Evolutionary conservation across 2,113 vertebrate genomes (phyloP), one percentile per base, ranked within the genome.

Genomic region (Apus apus): DNA sequence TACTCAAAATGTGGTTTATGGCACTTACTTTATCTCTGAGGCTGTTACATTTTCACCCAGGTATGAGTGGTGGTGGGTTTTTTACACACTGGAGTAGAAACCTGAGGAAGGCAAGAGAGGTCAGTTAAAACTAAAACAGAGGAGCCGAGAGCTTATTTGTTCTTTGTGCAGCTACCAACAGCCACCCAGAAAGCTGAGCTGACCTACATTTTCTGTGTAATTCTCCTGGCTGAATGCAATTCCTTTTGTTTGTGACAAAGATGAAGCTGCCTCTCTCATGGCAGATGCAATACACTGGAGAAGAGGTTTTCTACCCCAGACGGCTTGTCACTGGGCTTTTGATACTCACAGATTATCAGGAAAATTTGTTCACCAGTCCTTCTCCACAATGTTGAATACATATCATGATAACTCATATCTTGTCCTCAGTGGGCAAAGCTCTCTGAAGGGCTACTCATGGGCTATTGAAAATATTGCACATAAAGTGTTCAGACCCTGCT

Each of bases 171-270:
- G 48, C 22, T 56, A 34, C 32, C 73, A 66, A 68, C 82, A 96
- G 67, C 43, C 40, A 89, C 20, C 22, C 60, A 89, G 66, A 73
- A 94, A 70, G 51, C n/a, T 18, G 23, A 87, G 40, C 71, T 87
- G 81, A 93, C 71, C 71, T 93, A 15, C 22, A 34, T 67, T 86
- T 74, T 46, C 77, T 43, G 19, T 38, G 7, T 58, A 76, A 75
- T 29, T 13, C 27, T 73, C 17, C 71, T 73, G 54, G 11, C 76
- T 43, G 40, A 91, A 78, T 66, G 62, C 45, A 46, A 15, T 30
- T 72, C 48, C 29, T 85, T 87, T 89, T 77, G 23, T 67, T 53
- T 51, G 27, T 79, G 40, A 70, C 30, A 68, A 72, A 82, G 68
- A 40, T 67, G 19, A 53, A 13, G 38, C 65, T 85, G 29, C 30